phyloP scores from a whole-genome alignment of 2,888 invertebrate species.

The Ophioninae sp. region DNA sequence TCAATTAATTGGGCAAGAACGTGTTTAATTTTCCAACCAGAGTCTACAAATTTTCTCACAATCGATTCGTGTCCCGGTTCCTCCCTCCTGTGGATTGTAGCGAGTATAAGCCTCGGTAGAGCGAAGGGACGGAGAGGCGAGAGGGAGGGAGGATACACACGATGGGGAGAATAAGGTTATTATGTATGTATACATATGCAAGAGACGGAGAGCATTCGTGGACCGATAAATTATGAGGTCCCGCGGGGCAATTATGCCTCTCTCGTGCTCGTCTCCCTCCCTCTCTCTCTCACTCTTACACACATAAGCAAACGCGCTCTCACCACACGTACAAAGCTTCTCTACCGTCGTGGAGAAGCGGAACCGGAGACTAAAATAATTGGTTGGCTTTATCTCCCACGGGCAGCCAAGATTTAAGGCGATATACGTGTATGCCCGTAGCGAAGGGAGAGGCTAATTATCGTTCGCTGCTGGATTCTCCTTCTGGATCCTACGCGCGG shows the following conservation, averaged over 20 bases:
- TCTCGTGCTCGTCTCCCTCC: background rate
- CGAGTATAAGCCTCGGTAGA: background rate
- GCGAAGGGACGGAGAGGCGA: background rate
- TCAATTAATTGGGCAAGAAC: conserved; percentile 15
- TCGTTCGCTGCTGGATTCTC: conserved; percentile 53
- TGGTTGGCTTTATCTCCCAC: conserved; percentile 63
- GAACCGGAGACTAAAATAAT: conserved; percentile 64
- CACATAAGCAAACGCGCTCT: conserved; percentile 31
- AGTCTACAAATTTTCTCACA: background rate
- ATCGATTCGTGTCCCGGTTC: background rate
- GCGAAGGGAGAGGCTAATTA: conserved; percentile 55
- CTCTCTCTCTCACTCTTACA: conserved; percentile 15
- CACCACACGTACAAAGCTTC: conserved; percentile 6
- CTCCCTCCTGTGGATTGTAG: background rate
- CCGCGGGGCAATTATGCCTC: conserved; percentile 62
- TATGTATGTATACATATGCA: conserved; percentile 8
- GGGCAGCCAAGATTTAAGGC: conserved; percentile 60
- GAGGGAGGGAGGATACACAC: conserved; percentile 3
- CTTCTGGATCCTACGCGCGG: conserved; percentile 46
- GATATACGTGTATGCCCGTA: conserved; percentile 39
- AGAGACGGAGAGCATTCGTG: conserved; percentile 49
- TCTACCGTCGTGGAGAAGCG: conserved; percentile 40
- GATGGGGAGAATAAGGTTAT: conserved; percentile 4
- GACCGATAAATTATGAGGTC: conserved; percentile 63
- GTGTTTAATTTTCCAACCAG: conserved; percentile 14